Percentiles rank a stretch among this genome's conserved stretches.
Evolutionary conservation across 2,113 vertebrate species (phyloP).

Genomic region (Oryzias curvinotus): DNA sequence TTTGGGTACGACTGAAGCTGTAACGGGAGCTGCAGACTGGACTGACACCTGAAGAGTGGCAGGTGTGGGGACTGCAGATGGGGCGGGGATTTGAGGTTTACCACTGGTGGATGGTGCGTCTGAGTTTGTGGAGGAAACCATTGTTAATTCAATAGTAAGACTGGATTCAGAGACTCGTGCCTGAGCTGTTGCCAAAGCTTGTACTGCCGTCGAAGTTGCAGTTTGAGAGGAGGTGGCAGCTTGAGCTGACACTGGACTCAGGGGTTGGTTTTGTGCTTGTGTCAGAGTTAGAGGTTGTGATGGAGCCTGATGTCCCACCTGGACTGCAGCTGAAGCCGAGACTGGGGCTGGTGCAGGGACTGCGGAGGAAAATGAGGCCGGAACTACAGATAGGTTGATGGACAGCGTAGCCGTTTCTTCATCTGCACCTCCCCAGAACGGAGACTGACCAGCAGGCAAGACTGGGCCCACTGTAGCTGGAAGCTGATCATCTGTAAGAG

Average conservation of each 20-base stretch:
- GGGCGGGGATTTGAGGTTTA: slow-evolving; percentile 22
- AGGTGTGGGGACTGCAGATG: slow-evolving; percentile 11
- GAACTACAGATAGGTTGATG: slow-evolving; percentile 23
- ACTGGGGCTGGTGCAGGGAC: slow-evolving; percentile 8
- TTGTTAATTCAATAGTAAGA: slow-evolving; percentile 32
- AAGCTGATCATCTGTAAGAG: slow-evolving; percentile 50
- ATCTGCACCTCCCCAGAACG: slow-evolving; percentile 52
- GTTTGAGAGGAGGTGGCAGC: slow-evolving; percentile 9
- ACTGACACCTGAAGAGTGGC: slow-evolving; percentile 24
- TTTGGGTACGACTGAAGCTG: slow-evolving; percentile 45
- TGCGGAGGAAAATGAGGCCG: slow-evolving; percentile 3
- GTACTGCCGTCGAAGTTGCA: slow-evolving; percentile 23
- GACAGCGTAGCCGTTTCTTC: slow-evolving; percentile 32
- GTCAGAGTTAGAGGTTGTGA: slow-evolving; percentile 26
- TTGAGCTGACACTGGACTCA: slow-evolving; percentile 13
- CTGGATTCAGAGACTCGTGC: slow-evolving; percentile 22
- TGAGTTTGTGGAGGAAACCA: slow-evolving; percentile 24
- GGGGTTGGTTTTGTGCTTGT: slow-evolving; percentile 37
- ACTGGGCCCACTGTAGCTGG: slow-evolving; percentile 35
- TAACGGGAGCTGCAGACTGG: slow-evolving; percentile 32
- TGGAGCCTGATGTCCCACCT: slow-evolving; percentile 35
- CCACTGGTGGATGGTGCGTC: slow-evolving; percentile 7
- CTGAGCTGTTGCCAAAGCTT: slow-evolving; percentile 12
- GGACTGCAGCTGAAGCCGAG: slow-evolving; percentile 8
- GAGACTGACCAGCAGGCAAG: slow-evolving; percentile 43